Evolutionary conservation across 2,888 invertebrate genomes (phyloP).

Genomic region (Yponomeuta sedellus): DNA sequence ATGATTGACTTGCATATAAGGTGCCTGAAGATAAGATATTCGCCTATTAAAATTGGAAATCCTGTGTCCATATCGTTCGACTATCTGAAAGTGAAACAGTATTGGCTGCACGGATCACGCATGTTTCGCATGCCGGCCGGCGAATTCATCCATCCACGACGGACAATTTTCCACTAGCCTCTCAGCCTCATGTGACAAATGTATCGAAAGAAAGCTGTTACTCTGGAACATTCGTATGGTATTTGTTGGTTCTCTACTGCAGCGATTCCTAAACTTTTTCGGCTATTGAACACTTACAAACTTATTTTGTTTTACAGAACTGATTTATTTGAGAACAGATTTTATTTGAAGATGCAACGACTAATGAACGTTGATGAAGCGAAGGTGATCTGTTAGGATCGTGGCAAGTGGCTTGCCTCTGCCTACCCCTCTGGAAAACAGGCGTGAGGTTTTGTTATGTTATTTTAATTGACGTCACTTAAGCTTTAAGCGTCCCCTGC

Average conservation of each 20-base stretch:
- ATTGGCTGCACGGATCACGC: conserved; percentile 42
- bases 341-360: too few species aligned
- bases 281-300: too few species aligned
- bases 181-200: conserved; percentile 28
- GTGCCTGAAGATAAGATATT: neutral
- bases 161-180: conserved; percentile 35
- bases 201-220: conserved; percentile 39
- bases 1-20: neutral
- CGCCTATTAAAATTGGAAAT: conserved; percentile 11
- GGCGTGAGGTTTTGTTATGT: too few species aligned
- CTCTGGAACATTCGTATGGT: conserved; percentile 44
- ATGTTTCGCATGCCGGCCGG: conserved; percentile 33
- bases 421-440: too few species aligned
- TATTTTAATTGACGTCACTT: too few species aligned
- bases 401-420: too few species aligned
- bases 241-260: conserved; percentile 50
- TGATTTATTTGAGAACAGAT: too few species aligned
- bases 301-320: too few species aligned
- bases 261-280: too few species aligned
- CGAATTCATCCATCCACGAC: conserved; percentile 16
- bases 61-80: conserved; percentile 22
- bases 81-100: conserved; percentile 66
- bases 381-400: too few species aligned
- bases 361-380: too few species aligned
- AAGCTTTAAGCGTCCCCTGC: too few species aligned